These are phyloP conservation scores for Amphipoea lucens DNA, from an alignment of 2,888 invertebrate species.

Conservation along the genomic window DNA sequence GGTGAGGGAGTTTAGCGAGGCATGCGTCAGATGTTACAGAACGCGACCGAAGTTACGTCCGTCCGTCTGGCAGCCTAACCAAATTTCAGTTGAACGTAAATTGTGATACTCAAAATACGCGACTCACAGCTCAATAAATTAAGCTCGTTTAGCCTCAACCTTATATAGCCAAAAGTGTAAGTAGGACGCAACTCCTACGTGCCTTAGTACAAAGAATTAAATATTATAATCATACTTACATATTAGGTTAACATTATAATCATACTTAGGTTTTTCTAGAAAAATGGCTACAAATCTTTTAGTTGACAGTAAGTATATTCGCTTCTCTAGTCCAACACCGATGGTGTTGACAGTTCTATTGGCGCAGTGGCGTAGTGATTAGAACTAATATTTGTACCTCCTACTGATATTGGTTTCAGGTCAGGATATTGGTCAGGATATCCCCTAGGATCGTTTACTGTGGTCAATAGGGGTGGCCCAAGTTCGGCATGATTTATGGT, in stretches of 20 bases:
- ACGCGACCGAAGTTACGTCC: no score
- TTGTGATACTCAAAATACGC: no score
- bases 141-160: no score
- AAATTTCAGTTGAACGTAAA: no score
- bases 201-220: neutral
- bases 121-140: no score
- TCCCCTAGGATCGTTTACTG: conserved; percentile 29
- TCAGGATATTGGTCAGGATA: no score
- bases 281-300: neutral
- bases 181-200: neutral
- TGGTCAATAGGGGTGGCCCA: conserved; percentile 18
- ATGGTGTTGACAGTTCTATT: neutral
- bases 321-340: neutral
- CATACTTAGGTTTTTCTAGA: neutral
- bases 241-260: no score
- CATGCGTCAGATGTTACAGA: no score
- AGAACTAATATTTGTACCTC: conserved; percentile 22
- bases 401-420: conserved; percentile 1
- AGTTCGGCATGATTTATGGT: conserved; percentile 26
- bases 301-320: neutral
- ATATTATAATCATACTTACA: no score
- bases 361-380: conserved; percentile 13
- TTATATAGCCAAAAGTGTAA: neutral
- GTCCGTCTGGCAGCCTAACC: no score
- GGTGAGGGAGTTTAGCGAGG: no score